phyloP scores from a whole-genome alignment of 2,888 invertebrate genomes.

The Eupelmus urozonus region DNA sequence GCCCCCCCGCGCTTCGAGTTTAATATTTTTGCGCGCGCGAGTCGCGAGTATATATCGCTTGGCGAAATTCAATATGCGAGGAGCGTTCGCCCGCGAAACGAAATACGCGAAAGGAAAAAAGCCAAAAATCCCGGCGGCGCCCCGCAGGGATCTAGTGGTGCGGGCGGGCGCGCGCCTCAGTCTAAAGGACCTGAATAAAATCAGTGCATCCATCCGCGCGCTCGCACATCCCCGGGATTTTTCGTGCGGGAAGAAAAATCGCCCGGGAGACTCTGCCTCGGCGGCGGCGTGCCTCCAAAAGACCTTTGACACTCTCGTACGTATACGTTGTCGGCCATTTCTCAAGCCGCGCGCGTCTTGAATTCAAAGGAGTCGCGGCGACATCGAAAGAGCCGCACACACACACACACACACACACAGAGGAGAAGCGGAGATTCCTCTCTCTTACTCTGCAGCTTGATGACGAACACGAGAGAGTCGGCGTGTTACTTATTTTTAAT shows the following conservation, averaged over 20 bases:
- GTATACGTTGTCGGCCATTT: conserved; percentile 41
- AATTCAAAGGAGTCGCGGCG: conserved; percentile 24
- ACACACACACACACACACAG: not conserved
- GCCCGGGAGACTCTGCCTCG: not conserved
- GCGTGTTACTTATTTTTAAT: conserved; percentile 54
- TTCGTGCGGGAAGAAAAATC: conserved; percentile 16
- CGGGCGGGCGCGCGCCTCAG: too few relatives aligned
- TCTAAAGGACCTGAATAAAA: not conserved
- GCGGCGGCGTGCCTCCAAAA: conserved; percentile 12
- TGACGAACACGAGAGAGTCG: conserved; percentile 2
- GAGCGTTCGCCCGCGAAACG: not conserved
- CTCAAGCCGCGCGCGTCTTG: conserved; percentile 19
- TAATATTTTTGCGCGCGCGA: conserved; percentile 9
- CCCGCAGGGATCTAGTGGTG: not conserved
- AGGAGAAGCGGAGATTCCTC: not conserved
- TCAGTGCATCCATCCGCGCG: conserved; percentile 5
- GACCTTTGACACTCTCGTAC: conserved; percentile 50
- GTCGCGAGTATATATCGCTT: not conserved
- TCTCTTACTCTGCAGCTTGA: not conserved
- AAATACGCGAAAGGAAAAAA: not conserved
- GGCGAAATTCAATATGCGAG: conserved; percentile 1
- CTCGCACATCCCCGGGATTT: conserved; percentile 7
- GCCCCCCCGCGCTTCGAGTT: not conserved
- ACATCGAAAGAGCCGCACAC: not conserved
- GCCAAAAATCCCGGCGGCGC: not conserved